Base-by-base conservation (phyloP, 2,113 vertebrate species). In the Leptosomus discolor region DNA sequence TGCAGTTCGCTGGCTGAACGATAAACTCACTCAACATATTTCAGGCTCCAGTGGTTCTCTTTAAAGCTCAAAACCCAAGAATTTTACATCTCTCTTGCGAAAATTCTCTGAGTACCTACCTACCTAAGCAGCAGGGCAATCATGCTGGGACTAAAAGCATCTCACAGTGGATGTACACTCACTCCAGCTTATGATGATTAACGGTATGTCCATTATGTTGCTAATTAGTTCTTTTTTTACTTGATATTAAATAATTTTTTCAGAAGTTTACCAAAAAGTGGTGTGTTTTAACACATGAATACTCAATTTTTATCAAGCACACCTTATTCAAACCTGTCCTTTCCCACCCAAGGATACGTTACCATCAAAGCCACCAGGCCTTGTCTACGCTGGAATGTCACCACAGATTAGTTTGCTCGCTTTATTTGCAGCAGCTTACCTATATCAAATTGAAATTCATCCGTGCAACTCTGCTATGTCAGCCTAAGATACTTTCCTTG, bases 401-500 rank as follows among this genome's bases (percentile, higher is more conserved):
- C 86, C 29, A 10, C 3, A 32, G 67, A 94, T 96, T 92, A 92
- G 58, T 67, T 61, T 73, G 50, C 76, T 92, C 1, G 0, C 54
- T 94, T 91, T 91, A 81, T 91, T 54, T 92, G 83, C 93, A 63
- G 58, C 2, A 4, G 70, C 71, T 92, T 91, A 91, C 58, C 54
- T 70, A 43, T 87, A 96, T 43, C 71, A 86, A 84, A 86, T 30
- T 95, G 84, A 95, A 96, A 94, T 75, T 86, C 86, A 81, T 24
- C 51, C 0, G 0, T 67, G 46, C 89, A 91, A 81, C 73, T 90
- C 67, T 54, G 64, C 76, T 87, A 4, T 91, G 86, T 91, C 3
- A 0, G 64, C 71, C 86, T 96, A 95, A 94, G 86, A 96, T 74
- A 89, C 88, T 95, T 96, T 91, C 75, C 91, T 96, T 97, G 95